A percentile compares a stretch with the other conserved stretches of the same genome.
Conservation (phyloP, 2,113 vertebrate species). For the Loxodonta africana region DNA sequence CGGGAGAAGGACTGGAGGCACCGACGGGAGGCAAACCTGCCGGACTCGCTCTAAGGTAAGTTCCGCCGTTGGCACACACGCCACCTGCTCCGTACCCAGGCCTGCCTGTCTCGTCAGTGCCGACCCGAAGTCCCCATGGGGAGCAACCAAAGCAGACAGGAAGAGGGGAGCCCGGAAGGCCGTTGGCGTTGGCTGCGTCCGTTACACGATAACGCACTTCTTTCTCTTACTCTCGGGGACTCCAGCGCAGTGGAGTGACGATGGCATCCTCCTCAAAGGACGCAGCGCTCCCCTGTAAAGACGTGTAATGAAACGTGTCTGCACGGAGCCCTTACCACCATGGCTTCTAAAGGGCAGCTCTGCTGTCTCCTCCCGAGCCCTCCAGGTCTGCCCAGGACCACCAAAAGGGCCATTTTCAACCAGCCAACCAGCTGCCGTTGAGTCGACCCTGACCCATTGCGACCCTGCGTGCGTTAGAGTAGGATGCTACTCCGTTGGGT, state of each 20-base stretch:
- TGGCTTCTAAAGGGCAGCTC: neutral
- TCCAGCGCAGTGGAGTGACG: neutral
- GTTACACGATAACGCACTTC: neutral
- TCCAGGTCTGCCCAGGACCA: neutral
- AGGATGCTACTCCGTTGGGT: neutral
- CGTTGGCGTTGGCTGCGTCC: accelerated
- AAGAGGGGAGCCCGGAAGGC: neutral
- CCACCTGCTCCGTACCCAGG: neutral
- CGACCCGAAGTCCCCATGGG: neutral
- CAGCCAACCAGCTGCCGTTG: too few relatives aligned
- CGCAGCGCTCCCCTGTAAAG: neutral
- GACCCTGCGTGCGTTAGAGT: too few relatives aligned
- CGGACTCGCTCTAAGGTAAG: constrained; percentile 95
- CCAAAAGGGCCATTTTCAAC: neutral
- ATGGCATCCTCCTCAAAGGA: neutral
- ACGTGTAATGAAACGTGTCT: neutral
- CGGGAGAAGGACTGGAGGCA: constrained; percentile 93
- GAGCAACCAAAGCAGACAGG: neutral
- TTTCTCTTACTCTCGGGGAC: neutral
- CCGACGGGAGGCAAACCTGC: constrained; percentile 91
- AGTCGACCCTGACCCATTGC: too few relatives aligned
- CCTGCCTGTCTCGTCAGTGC: accelerated
- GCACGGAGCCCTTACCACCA: accelerated
- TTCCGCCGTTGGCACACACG: neutral
- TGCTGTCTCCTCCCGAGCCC: neutral